Percentiles rank a stretch among this genome's conserved stretches.
Evolutionary conservation across 2,797 vertebrate species (phyloP).

Genomic region (Pipistrellus kuhlii): DNA sequence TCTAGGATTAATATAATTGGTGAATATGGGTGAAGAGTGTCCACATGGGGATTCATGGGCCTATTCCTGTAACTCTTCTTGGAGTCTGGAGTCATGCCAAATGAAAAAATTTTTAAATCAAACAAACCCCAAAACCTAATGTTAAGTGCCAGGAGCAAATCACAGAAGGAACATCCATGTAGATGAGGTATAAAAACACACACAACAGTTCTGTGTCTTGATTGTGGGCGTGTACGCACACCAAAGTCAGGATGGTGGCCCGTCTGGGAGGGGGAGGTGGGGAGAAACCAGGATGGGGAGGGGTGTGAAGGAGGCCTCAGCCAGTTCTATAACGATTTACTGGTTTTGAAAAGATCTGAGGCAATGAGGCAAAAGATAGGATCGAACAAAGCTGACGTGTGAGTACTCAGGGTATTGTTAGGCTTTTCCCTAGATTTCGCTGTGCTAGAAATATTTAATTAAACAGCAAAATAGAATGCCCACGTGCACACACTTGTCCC

Average conservation of each 20-base stretch:
- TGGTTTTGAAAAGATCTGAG: background rate
- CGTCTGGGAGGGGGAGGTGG: fast-evolving
- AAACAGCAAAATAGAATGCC: background rate
- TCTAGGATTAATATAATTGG: background rate
- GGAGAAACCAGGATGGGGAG: background rate
- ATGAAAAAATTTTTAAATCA: background rate
- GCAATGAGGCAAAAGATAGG: background rate
- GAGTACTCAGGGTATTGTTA: background rate
- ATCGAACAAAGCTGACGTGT: background rate
- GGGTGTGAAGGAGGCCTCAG: background rate
- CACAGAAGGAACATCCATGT: background rate
- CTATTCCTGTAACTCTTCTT: background rate
- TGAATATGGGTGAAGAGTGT: background rate
- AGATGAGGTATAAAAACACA: background rate
- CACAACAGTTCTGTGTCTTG: background rate
- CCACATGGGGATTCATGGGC: background rate
- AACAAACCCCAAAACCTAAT: background rate
- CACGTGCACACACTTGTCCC: background rate
- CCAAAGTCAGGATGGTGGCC: no score
- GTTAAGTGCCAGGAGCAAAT: background rate
- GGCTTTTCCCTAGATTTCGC: background rate
- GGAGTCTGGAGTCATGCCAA: background rate
- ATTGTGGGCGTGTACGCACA: background rate
- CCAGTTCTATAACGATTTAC: background rate
- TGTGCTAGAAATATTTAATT: background rate